These are phyloP conservation scores for Saccopteryx bilineata DNA, from an alignment of 2,113 vertebrate genomes.

Conservation along the genomic window DNA sequence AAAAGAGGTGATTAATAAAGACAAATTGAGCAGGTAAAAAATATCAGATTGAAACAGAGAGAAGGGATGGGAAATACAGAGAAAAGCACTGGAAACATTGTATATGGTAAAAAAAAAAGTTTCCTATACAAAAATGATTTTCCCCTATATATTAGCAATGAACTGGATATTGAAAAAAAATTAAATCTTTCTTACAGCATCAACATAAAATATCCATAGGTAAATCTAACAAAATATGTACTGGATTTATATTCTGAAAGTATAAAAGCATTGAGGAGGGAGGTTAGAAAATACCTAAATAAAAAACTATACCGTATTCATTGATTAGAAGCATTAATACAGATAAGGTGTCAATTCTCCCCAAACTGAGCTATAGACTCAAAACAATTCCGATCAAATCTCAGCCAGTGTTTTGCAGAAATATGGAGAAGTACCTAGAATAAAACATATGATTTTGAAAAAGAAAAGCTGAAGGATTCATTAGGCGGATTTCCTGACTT, in stretches of 20 bases:
- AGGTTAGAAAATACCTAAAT: conserved; percentile 29
- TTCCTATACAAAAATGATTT: conserved; percentile 17
- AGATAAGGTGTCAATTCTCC: neutral
- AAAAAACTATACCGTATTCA: neutral
- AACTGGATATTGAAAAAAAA: neutral
- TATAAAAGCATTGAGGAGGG: neutral
- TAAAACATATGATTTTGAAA: neutral
- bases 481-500: neutral
- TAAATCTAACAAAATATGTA: conserved; percentile 12
- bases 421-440: neutral
- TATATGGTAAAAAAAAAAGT: neutral
- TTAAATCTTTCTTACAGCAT: neutral
- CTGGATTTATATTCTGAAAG: conserved; percentile 28
- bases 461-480: neutral
- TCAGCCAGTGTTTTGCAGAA: neutral
- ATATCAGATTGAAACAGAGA: neutral
- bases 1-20: neutral
- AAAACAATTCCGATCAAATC: neutral
- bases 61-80: neutral
- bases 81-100: neutral
- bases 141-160: neutral
- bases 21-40: neutral
- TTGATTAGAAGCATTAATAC: neutral
- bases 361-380: neutral
- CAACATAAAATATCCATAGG: conserved; percentile 11